A percentile compares a stretch with the other conserved stretches of the same genome.
phyloP scores from a whole-genome alignment of 1,140 invertebrate species.

The Aphaenogaster ashmeadi region DNA sequence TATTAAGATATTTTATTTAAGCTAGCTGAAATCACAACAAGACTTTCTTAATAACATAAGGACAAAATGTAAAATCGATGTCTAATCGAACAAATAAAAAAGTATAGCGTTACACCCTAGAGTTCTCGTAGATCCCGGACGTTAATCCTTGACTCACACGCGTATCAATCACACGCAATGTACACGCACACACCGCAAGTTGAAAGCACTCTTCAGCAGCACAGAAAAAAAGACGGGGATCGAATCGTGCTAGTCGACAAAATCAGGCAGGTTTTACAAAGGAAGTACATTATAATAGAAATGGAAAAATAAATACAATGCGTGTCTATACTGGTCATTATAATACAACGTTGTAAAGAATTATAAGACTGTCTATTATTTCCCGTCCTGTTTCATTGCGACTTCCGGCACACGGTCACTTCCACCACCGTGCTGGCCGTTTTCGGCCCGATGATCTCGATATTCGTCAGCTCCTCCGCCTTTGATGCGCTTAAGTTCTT shows the following conservation, averaged over 20 bases:
- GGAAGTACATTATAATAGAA: conserved; percentile 80
- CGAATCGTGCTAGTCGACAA: conserved; percentile 20
- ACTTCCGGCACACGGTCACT: conserved; percentile 71
- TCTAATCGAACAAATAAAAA: conserved; percentile 55
- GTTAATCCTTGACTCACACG: conserved; percentile 21
- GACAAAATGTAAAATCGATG: conserved; percentile 53
- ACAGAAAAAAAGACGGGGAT: background rate
- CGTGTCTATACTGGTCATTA: conserved; percentile 83
- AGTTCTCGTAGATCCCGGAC: conserved; percentile 18
- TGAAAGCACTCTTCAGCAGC: conserved; percentile 28
- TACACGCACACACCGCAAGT: conserved; percentile 35
- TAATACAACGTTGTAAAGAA: conserved; percentile 82
- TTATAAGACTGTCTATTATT: conserved; percentile 54
- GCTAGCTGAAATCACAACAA: conserved; percentile 56
- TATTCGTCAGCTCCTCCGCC: conserved; percentile 48
- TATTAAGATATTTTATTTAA: conserved; percentile 59
- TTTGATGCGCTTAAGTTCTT: conserved; percentile 74
- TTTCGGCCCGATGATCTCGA: conserved; percentile 41
- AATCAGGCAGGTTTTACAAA: conserved; percentile 76
- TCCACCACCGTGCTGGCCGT: conserved; percentile 49
- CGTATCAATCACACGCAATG: conserved; percentile 43
- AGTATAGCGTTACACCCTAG: conserved; percentile 32
- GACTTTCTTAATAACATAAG: background rate
- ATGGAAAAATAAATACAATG: conserved; percentile 86
- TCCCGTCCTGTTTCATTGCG: conserved; percentile 72